Evolutionary conservation across 1,140 invertebrate species (phyloP).

Genomic region (Mercenaria mercenaria): DNA sequence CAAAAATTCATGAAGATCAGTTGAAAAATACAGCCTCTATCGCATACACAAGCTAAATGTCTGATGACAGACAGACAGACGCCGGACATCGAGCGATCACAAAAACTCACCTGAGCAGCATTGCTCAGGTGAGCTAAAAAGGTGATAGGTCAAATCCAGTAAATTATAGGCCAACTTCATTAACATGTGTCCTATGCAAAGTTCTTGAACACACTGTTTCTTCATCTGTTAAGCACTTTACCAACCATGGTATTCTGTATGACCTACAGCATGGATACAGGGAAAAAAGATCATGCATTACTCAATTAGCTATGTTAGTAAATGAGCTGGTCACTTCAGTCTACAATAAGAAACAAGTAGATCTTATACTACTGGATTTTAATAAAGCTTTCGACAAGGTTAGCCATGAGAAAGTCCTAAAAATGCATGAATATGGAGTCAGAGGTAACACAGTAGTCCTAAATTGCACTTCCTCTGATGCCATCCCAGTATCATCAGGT

Average conservation of each 20-base stretch:
- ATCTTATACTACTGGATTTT: constrained; percentile 60
- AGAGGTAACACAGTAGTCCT: too few relatives aligned
- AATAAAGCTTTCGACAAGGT: constrained; percentile 69
- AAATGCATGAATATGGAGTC: constrained; percentile 50
- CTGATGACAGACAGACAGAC: too few relatives aligned
- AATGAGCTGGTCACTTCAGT: constrained; percentile 14
- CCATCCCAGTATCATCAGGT: too few relatives aligned
- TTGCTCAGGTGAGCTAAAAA: too few relatives aligned
- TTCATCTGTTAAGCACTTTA: constrained; percentile 8
- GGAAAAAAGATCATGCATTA: constrained; percentile 49
- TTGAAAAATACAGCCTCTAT: constrained; percentile 31
- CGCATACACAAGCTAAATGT: too few relatives aligned
- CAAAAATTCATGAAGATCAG: constrained; percentile 2
- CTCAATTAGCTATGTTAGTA: constrained; percentile 25
- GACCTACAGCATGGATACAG: constrained; percentile 17
- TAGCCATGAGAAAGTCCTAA: constrained; percentile 52
- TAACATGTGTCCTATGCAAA: too few relatives aligned
- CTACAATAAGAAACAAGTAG: constrained; percentile 13
- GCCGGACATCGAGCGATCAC: too few relatives aligned
- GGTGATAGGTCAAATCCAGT: too few relatives aligned
- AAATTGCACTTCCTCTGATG: too few relatives aligned
- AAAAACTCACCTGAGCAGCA: too few relatives aligned
- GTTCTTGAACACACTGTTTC: too few relatives aligned
- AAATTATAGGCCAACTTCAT: too few relatives aligned
- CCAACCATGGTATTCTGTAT: background rate